Base-by-base conservation (phyloP, 2,797 vertebrate species). In the Melanotaenia maccullochi region DNA sequence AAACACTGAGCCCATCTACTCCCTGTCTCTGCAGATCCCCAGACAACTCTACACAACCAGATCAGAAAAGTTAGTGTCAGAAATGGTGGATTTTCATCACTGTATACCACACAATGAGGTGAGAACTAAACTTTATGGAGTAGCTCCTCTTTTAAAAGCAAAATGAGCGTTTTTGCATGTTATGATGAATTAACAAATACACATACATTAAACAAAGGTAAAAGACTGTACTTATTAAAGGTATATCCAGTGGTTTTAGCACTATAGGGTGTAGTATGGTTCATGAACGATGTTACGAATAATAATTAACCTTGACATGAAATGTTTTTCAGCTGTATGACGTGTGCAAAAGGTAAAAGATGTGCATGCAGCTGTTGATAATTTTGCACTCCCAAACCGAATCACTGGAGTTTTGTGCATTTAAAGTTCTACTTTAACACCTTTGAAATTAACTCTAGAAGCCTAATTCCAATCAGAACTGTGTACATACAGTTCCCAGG, bases 1-100 rank as follows among this genome's bases (percentile, higher is more conserved):
- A 65, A 76, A 83, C 51, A 47, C 44, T 66, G 1, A 68, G 42
- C 35, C 63, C 30, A 35, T 65, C 66, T 68, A 22, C 82, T 81
- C 73, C 51, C 47, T 80, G 18, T 84, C 65, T 89, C 78, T 68
- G n/a, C 81, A 98, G 96, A 92, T 96, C 92, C 92, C 92, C 94
- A 93, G 95, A 93, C 81, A 89, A 83, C 85, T 95, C 91, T 93
- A 95, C 93, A 93, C 93, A 93, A 92, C 88, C 89, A 94, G 91
- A 90, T 90, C 84, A 78, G 93, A 95, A 85, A 89, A 95, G 91
- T 81, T 95, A 93, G 86, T 91, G 63, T 93, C 89, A 28, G 85
- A 95, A 89, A 93, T 85, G 76, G 87, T 93, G 84, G 90, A 85
- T 71, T 94, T 95, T 78, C 93, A 93, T 86, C 94, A 90, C 71